Evolutionary conservation across 2,888 invertebrate genomes (phyloP).

Genomic region (Drosophila rubida): DNA sequence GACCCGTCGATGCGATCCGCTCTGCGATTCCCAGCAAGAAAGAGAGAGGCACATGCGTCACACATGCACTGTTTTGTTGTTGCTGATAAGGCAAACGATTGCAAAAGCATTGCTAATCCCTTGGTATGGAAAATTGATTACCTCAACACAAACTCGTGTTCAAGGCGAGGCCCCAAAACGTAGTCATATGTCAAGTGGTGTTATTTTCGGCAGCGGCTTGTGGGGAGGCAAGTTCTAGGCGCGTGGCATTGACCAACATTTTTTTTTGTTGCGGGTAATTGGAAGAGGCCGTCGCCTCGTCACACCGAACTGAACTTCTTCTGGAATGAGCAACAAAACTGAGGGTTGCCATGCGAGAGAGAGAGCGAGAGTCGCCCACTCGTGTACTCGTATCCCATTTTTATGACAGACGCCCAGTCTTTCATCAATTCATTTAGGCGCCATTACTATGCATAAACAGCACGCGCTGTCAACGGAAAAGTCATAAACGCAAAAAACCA

Average conservation of each 20-base stretch:
- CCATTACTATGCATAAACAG: slow-evolving; percentile 34
- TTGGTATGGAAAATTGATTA: slow-evolving; percentile 54
- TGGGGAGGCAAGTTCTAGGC: slow-evolving; percentile 31
- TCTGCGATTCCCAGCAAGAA: slow-evolving; percentile 8
- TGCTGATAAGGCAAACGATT: slow-evolving; percentile 33
- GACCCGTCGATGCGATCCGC: slow-evolving; percentile 33
- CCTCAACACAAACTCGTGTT: slow-evolving; percentile 45
- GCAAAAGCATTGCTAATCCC: slow-evolving; percentile 44
- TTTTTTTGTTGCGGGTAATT: slow-evolving; percentile 40
- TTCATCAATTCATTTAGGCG: slow-evolving; percentile 32
- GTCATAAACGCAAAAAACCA: slow-evolving; percentile 8
- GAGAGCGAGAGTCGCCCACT: neutral
- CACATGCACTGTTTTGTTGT: neutral
- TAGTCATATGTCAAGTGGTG: slow-evolving; percentile 56
- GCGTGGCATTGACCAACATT: slow-evolving; percentile 72
- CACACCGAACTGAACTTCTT: slow-evolving; percentile 4
- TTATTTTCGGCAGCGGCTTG: neutral
- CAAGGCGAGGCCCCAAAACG: slow-evolving; percentile 40
- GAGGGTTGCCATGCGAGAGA: neutral
- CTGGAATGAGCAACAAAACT: slow-evolving; percentile 9
- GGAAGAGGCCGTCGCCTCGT: slow-evolving; percentile 7
- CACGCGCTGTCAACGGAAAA: slow-evolving; percentile 34
- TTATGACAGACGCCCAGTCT: slow-evolving; percentile 8
- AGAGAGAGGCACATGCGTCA: slow-evolving; percentile 4
- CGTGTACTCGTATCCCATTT: neutral